These are phyloP conservation scores for Cataglyphis livida DNA, from an alignment of 2,888 invertebrate genomes.

Conservation along the genomic window DNA sequence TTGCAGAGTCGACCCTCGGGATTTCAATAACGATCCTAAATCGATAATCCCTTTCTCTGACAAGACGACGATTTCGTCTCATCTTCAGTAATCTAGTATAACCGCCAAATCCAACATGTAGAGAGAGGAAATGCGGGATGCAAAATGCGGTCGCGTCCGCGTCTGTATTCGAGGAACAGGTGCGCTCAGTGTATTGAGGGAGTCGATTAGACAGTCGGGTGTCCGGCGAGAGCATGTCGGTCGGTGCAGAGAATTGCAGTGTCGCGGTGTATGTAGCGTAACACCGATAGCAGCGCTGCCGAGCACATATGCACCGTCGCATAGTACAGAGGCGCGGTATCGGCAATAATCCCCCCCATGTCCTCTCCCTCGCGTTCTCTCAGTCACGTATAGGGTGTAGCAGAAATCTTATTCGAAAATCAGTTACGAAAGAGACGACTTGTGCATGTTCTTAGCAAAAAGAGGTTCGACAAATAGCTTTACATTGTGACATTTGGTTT, in stretches of 20 bases:
- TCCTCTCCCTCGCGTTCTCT: no score
- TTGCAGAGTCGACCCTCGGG: conserved; percentile 4
- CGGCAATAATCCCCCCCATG: not conserved
- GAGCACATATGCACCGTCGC: conserved; percentile 53
- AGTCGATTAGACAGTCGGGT: conserved; percentile 71
- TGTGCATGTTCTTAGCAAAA: not conserved
- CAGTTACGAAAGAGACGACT: not conserved
- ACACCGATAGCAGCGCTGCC: conserved; percentile 58
- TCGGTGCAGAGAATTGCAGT: conserved; percentile 66
- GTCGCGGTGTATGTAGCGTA: conserved; percentile 55
- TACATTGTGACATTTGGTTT: not conserved
- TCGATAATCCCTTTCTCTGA: conserved; percentile 49
- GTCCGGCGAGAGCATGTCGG: conserved; percentile 70
- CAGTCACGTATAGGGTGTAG: not conserved
- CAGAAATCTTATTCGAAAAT: not conserved
- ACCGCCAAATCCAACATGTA: conserved; percentile 58
- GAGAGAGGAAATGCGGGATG: conserved; percentile 56
- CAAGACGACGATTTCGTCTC: conserved; percentile 47
- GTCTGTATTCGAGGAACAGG: conserved; percentile 66
- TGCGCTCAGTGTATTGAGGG: conserved; percentile 66
- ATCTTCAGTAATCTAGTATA: conserved; percentile 58
- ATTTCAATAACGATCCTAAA: conserved; percentile 33
- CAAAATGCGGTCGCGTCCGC: conserved; percentile 66
- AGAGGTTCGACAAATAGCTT: not conserved
- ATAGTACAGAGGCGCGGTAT: conserved; percentile 35